phyloP scores from a whole-genome alignment of 2,797 vertebrate genomes.

The Diceros bicornis region DNA sequence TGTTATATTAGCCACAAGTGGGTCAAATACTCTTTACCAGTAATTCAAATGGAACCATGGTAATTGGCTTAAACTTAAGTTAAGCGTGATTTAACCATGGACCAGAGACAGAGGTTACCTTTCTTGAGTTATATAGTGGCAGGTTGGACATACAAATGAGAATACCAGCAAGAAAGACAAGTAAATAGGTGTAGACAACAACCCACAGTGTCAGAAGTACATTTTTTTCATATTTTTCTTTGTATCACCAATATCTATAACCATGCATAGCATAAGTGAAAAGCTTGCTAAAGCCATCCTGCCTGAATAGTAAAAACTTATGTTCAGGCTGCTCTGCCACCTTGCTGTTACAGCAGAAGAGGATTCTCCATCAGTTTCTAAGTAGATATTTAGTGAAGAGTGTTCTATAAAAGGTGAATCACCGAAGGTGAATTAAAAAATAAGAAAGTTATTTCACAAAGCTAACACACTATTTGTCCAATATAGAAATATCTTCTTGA shows the following conservation, averaged over 20 bases:
- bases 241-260: not conserved
- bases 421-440: not conserved
- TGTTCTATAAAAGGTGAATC: not conserved
- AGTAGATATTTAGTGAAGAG: not conserved
- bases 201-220: not conserved
- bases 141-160: not conserved
- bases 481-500: not conserved
- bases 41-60: not conserved
- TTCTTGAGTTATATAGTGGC: not conserved
- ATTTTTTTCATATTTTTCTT: not conserved
- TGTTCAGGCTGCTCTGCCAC: not conserved
- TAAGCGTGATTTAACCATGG: not conserved
- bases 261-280: not conserved
- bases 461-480: not conserved
- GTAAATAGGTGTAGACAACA: not conserved
- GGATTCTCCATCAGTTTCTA: not conserved
- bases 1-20: not conserved
- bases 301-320: not conserved
- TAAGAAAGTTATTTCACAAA: not conserved
- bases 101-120: not conserved
- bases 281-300: not conserved
- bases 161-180: not conserved
- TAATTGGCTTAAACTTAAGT: not conserved
- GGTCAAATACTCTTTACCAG: not conserved
- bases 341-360: not conserved